phyloP scores from a whole-genome alignment of 2,888 invertebrate genomes.

The Tyria jacobaeae region DNA sequence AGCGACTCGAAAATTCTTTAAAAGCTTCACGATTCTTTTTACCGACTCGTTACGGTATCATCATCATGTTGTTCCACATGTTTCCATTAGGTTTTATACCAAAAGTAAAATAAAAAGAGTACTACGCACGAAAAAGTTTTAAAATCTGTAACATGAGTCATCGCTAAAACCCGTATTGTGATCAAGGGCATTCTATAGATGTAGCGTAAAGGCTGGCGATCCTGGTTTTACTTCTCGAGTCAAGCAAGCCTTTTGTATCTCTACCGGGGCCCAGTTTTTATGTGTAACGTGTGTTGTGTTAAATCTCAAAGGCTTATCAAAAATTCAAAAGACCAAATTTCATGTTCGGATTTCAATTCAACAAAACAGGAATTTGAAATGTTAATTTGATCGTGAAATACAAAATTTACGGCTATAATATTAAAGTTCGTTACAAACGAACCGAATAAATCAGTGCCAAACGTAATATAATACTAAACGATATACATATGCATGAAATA shows the following conservation, averaged over 20 bases:
- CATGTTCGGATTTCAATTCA: background rate
- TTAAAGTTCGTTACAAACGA: background rate
- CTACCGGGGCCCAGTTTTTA: slow-evolving; percentile 3
- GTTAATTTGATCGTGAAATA: background rate
- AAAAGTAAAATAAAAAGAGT: background rate
- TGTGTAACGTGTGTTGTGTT: background rate
- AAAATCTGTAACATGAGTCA: slow-evolving; percentile 32
- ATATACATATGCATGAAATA: background rate
- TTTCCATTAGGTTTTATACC: slow-evolving; percentile 6
- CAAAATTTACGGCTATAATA: background rate
- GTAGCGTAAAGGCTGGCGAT: slow-evolving; percentile 10
- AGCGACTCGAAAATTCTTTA: too few species aligned
- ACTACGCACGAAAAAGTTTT: background rate
- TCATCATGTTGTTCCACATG: background rate
- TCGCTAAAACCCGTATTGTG: slow-evolving; percentile 22
- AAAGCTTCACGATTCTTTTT: too few species aligned
- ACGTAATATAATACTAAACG: background rate
- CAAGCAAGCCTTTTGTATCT: slow-evolving; percentile 30
- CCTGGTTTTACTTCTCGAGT: slow-evolving; percentile 23
- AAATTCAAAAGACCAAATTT: background rate
- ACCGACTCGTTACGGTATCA: too few species aligned
- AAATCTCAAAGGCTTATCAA: background rate
- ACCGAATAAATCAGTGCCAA: too few species aligned
- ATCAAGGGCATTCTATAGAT: slow-evolving; percentile 26
- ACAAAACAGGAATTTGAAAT: background rate